Conservation (phyloP, 2,113 vertebrate genomes). For the Pelvicachromis taeniatus region DNA sequence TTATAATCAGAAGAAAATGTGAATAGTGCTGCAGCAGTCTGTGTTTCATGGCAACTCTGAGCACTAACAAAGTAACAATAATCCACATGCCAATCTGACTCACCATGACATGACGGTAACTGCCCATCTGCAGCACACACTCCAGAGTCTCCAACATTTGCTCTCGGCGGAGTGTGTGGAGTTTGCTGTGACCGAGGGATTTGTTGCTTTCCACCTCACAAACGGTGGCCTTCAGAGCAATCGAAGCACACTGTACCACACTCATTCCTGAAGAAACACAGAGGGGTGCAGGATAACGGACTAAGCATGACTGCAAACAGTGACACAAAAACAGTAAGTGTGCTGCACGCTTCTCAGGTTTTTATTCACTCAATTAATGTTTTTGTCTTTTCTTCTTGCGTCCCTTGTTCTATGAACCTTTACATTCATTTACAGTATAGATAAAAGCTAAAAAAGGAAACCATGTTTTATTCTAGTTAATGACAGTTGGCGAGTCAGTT, state of each 20-base stretch:
- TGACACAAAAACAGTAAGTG: neutral
- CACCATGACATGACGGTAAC: conserved; percentile 60
- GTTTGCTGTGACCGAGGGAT: neutral
- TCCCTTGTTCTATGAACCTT: neutral
- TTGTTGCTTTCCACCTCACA: conserved; percentile 11
- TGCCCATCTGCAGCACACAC: conserved; percentile 81
- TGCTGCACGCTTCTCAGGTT: neutral
- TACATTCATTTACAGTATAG: neutral
- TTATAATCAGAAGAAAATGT: neutral
- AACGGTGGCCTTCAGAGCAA: conserved; percentile 69
- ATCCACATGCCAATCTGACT: neutral
- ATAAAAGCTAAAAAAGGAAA: neutral
- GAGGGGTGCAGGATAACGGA: neutral
- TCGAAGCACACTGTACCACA: conserved; percentile 70
- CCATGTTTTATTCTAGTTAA: neutral
- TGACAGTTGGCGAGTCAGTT: neutral
- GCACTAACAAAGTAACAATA: neutral
- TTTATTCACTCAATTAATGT: neutral
- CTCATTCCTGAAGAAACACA: conserved; percentile 70
- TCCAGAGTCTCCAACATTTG: conserved; percentile 79
- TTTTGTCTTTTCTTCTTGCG: neutral
- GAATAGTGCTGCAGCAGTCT: neutral
- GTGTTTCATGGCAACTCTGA: neutral
- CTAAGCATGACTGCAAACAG: neutral
- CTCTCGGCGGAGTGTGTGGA: conserved; percentile 65